Evolutionary conservation across 2,888 invertebrate genomes (phyloP).

Genomic region (Drosophila pullipes): DNA sequence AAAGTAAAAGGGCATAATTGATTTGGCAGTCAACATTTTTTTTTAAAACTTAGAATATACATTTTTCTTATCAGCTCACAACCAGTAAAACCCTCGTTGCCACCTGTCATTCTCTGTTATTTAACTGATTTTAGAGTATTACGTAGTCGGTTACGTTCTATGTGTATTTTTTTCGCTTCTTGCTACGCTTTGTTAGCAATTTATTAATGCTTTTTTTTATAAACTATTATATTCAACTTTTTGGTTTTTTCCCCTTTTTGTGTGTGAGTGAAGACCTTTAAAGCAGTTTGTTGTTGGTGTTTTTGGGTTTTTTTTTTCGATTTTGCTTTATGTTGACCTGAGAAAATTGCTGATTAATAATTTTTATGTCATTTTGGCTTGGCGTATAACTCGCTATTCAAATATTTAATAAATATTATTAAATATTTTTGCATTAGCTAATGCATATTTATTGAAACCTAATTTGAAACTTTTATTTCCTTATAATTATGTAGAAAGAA

Average conservation of each 20-base stretch:
- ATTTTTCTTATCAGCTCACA: too few relatives aligned
- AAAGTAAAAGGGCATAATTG: neutral
- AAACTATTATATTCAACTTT: slow-evolving; percentile 35
- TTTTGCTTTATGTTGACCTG: slow-evolving; percentile 3
- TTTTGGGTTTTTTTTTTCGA: neutral
- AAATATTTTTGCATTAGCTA: neutral
- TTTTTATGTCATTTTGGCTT: slow-evolving; percentile 17
- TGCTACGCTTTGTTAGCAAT: slow-evolving; percentile 38
- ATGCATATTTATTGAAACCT: too few relatives aligned
- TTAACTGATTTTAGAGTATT: neutral
- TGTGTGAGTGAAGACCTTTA: slow-evolving; percentile 25
- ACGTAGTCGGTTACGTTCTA: neutral
- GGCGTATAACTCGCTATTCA: slow-evolving; percentile 8
- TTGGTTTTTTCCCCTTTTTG: slow-evolving; percentile 19
- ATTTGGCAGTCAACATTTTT: neutral
- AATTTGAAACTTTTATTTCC: neutral
- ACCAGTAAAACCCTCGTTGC: neutral
- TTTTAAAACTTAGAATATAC: too few relatives aligned
- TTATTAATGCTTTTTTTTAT: slow-evolving; percentile 25
- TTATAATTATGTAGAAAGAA: neutral
- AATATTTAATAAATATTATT: slow-evolving; percentile 27
- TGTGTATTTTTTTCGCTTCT: slow-evolving; percentile 1
- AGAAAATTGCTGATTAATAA: slow-evolving; percentile 37
- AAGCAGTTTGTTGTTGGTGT: slow-evolving; percentile 2
- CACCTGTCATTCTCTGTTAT: neutral